These are phyloP conservation scores for Cyclargus thomasi DNA, from an alignment of 1,140 invertebrate genomes.

Conservation along the genomic window DNA sequence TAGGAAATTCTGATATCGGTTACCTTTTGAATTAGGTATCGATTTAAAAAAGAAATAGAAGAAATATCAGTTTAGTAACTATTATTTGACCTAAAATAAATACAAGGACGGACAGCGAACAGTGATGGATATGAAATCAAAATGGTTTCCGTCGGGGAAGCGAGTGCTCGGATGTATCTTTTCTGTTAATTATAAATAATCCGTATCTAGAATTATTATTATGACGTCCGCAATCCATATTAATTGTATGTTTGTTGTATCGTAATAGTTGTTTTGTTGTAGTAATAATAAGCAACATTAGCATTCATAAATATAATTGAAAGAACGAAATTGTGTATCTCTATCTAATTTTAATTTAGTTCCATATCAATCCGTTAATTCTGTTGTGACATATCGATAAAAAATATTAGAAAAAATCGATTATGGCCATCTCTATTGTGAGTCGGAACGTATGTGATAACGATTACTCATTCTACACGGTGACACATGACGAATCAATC, in stretches of 20 bases:
- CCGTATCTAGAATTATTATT: no score
- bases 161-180: not conserved
- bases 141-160: not conserved
- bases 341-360: not conserved
- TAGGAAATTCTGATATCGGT: no score
- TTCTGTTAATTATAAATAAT: not conserved
- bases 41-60: no score
- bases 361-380: not conserved
- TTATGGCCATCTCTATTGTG: slow-evolving; percentile 32
- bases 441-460: slow-evolving; percentile 36
- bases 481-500: slow-evolving; percentile 71
- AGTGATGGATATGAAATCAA: slow-evolving; percentile 4
- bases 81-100: not conserved
- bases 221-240: no score
- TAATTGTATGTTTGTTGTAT: not conserved
- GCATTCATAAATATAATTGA: no score
- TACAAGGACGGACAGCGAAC: not conserved
- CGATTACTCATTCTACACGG: slow-evolving; percentile 68
- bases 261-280: no score
- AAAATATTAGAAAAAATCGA: slow-evolving; percentile 12
- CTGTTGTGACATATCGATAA: slow-evolving; percentile 1
- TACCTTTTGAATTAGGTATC: no score
- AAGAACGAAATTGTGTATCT: not conserved
- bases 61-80: no score
- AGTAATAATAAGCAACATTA: no score